These are phyloP conservation scores for Polylopha cassiicola DNA, from an alignment of 2,888 invertebrate species.

Conservation along the genomic window DNA sequence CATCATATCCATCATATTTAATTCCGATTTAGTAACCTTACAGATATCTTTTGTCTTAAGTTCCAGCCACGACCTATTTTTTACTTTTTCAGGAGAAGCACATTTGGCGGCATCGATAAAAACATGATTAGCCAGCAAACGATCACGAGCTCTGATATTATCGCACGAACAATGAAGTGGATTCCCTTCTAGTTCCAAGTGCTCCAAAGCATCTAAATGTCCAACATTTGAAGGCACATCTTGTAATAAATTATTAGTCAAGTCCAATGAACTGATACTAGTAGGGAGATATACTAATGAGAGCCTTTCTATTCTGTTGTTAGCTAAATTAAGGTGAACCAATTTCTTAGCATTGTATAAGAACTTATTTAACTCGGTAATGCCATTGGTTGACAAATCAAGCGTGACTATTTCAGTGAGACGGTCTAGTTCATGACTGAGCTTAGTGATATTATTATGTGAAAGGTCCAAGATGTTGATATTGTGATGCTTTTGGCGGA, in stretches of 20 bases:
- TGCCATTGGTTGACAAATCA: constrained; percentile 80
- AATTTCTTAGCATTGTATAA: constrained; percentile 77
- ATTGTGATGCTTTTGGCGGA: constrained; percentile 70
- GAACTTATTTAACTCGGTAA: constrained; percentile 77
- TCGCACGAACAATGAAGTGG: constrained; percentile 83
- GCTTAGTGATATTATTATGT: constrained; percentile 77
- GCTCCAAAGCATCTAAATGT: constrained; percentile 74
- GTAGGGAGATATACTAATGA: constrained; percentile 74
- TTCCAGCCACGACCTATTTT: constrained; percentile 76
- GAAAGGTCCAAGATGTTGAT: constrained; percentile 80
- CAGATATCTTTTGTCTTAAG: constrained; percentile 77
- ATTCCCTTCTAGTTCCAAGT: constrained; percentile 82
- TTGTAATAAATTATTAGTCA: constrained; percentile 78
- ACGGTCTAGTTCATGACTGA: constrained; percentile 75
- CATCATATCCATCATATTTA: constrained; percentile 75
- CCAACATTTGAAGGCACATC: constrained; percentile 78
- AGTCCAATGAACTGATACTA: constrained; percentile 78
- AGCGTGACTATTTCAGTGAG: constrained; percentile 79
- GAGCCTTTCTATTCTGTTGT: constrained; percentile 77
- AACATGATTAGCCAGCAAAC: constrained; percentile 72
- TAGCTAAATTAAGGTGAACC: constrained; percentile 77
- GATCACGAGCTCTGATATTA: constrained; percentile 80
- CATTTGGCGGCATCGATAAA: constrained; percentile 77
- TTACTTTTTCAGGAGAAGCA: constrained; percentile 67
- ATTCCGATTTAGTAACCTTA: constrained; percentile 52